These are phyloP conservation scores for Drosophila funebris DNA, from an alignment of 1,140 invertebrate species.

Conservation along the genomic window DNA sequence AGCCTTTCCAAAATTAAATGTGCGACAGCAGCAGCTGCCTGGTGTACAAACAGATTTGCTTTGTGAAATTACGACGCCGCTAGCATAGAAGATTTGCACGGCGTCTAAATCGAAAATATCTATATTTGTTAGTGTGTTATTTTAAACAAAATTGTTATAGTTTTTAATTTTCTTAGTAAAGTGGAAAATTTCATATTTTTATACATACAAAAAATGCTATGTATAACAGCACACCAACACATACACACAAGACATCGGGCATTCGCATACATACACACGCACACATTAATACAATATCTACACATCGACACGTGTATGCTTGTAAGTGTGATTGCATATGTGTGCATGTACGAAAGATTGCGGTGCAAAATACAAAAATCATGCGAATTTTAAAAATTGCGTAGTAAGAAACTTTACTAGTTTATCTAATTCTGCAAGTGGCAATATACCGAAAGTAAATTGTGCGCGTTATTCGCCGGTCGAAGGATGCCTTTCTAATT, in stretches of 20 bases:
- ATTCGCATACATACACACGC: conserved; percentile 58
- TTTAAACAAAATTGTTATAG: conserved; percentile 7
- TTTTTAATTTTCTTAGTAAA: conserved; percentile 36
- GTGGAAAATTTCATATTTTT: conserved; percentile 81
- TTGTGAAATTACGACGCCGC: conserved; percentile 29
- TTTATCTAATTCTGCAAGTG: conserved; percentile 28
- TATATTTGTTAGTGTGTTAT: conserved; percentile 10
- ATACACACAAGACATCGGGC: conserved; percentile 57
- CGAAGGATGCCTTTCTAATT: background rate
- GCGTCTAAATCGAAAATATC: background rate
- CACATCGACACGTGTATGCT: conserved; percentile 37
- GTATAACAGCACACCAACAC: conserved; percentile 78
- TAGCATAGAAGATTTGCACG: background rate
- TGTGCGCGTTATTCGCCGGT: conserved; percentile 31
- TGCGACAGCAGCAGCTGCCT: conserved; percentile 72
- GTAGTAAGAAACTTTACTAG: conserved; percentile 57
- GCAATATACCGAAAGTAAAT: conserved; percentile 9
- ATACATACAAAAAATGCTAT: conserved; percentile 82
- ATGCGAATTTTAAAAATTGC: conserved; percentile 79
- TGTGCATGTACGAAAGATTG: conserved; percentile 57
- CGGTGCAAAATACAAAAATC: conserved; percentile 81
- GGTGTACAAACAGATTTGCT: conserved; percentile 41
- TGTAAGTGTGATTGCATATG: conserved; percentile 36
- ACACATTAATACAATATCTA: conserved; percentile 41
- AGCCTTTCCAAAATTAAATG: conserved; percentile 61